Base-by-base conservation (phyloP, 2,113 vertebrate genomes). In the Spheniscus mendiculus region DNA sequence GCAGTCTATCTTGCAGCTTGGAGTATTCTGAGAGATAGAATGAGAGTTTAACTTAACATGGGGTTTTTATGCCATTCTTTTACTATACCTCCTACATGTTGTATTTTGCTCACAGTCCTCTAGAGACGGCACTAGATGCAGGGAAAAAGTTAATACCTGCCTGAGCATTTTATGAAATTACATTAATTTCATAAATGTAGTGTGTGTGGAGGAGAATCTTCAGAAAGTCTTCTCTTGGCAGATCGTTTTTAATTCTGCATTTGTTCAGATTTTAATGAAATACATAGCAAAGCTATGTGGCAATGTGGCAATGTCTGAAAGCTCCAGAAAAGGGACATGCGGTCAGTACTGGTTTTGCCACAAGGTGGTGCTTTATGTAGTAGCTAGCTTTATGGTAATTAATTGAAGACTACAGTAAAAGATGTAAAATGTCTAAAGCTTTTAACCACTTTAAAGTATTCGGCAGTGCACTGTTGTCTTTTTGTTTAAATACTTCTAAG, bases 321-420 rank as follows among this genome's bases (percentile, higher is more conserved):
- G 49, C 36, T 12, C 5, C 1, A 21, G 53, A 27, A 14, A 14
- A 79, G 44, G 25, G 62, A 4, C 10, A 0, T 38, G 49, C 1
- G 3, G 15, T 74, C 42, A 22, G 53, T 45, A 23, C 67, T 10
- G 9, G 15, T 8, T 67, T 80, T 53, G 81, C 92, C 53, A 12
- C 77, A 52, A 26, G 81, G 23, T 91, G 86, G 49, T 25, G 87
- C 71, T 94, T 79, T 45, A 26, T 18, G 49, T 65, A 44, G 56
- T 25, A 11, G 26, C 72, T 65, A 1, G 47, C 55, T 77, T 18
- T 40, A 30, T 50, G 85, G 55, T 17, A 34, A 21, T 50, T 38
- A 80, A 34, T 8, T 11, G 59, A n/a, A 74, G 32, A 22, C 25
- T 32, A 12, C 2, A 29, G 27, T 26, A 27, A 65, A 81, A 52